These are phyloP conservation scores for Sinocyclocheilus anshuiensis DNA, from an alignment of 2,113 vertebrate genomes.

Conservation along the genomic window DNA sequence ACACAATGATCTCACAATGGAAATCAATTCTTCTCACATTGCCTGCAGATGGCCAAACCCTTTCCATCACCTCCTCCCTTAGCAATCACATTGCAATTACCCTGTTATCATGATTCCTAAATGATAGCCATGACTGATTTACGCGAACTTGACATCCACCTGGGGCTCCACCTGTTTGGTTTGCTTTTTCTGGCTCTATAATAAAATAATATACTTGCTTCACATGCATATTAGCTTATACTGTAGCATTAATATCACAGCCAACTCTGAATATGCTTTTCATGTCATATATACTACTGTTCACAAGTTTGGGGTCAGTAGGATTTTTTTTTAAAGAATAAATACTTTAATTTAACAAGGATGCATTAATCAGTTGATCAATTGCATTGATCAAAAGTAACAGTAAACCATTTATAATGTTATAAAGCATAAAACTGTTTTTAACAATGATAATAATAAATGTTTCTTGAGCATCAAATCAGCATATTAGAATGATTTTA, in stretches of 20 bases:
- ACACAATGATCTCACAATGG: background rate
- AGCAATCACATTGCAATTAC: background rate
- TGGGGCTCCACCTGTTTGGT: background rate
- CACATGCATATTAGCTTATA: background rate
- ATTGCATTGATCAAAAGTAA: too few relatives aligned
- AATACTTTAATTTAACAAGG: too few relatives aligned
- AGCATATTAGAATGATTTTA: too few relatives aligned
- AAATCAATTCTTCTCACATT: constrained; percentile 26
- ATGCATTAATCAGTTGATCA: too few relatives aligned
- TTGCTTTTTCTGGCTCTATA: background rate
- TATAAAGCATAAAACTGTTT: too few relatives aligned
- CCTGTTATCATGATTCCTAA: background rate
- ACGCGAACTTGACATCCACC: background rate
- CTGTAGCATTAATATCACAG: background rate
- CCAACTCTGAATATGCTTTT: background rate
- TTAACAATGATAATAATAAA: too few relatives aligned
- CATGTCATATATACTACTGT: background rate
- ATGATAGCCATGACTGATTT: background rate
- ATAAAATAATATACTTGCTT: background rate
- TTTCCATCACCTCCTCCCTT: background rate
- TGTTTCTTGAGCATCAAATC: too few relatives aligned
- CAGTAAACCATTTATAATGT: too few relatives aligned
- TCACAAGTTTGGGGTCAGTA: too few relatives aligned
- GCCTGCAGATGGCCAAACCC: background rate
- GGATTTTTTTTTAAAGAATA: too few relatives aligned